Conservation (phyloP, 2,888 invertebrate genomes). For the Globia sparganii region DNA sequence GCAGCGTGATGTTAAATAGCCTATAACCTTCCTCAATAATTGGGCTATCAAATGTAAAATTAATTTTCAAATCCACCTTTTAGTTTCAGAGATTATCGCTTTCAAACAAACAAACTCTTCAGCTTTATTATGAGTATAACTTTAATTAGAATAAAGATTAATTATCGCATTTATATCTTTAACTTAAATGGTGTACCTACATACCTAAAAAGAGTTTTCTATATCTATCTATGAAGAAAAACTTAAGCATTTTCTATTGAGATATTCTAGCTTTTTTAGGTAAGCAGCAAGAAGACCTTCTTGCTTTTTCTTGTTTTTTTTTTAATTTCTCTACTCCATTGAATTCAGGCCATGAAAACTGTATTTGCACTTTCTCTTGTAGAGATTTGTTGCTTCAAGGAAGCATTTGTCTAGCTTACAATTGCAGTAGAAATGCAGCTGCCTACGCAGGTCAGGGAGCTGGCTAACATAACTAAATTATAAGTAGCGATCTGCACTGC, state of each 20-base stretch:
- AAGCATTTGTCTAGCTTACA: background rate
- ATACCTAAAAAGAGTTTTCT: background rate
- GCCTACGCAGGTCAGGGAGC: background rate
- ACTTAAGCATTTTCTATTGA: background rate
- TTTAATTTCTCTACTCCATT: background rate
- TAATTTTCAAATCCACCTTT: no score
- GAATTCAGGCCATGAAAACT: background rate
- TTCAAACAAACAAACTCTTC: no score
- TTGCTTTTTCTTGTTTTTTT: no score
- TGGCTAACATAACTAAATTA: background rate
- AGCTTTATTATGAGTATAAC: no score
- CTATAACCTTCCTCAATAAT: background rate
- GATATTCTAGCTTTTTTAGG: no score
- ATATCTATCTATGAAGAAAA: background rate
- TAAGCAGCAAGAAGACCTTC: no score
- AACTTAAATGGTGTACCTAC: background rate
- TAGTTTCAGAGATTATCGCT: no score
- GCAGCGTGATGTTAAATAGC: background rate
- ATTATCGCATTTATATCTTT: background rate
- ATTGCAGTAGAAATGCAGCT: background rate
- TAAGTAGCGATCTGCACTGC: no score
- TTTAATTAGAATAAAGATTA: no score
- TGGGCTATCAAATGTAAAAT: background rate
- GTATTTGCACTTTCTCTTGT: background rate
- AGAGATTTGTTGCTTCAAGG: background rate